These are phyloP conservation scores for Calidris pugnax DNA, from an alignment of 2,113 vertebrate genomes.

Conservation along the genomic window DNA sequence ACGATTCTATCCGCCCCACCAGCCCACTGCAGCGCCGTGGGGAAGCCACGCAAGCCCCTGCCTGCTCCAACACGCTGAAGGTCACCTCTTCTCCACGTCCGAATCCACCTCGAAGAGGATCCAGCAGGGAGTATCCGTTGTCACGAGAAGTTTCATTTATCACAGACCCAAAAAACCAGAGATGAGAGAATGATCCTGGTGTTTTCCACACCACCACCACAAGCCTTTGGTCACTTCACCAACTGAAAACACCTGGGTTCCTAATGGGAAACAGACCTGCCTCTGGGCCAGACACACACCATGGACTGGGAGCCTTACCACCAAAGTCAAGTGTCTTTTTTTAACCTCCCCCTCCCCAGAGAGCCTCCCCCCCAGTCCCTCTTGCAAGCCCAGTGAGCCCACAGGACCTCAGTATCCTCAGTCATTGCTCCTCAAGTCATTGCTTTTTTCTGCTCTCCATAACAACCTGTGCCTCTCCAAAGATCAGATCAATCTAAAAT, in stretches of 20 bases:
- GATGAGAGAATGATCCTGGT: background rate
- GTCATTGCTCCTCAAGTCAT: accelerated
- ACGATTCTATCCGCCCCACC: background rate
- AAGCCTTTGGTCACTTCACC: background rate
- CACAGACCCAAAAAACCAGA: background rate
- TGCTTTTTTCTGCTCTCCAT: background rate
- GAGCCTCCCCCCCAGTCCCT: background rate
- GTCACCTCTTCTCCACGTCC: background rate
- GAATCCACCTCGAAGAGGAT: background rate
- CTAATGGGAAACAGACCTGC: background rate
- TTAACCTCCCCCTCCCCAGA: background rate
- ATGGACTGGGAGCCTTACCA: background rate
- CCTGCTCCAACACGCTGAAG: background rate
- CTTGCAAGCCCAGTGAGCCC: background rate
- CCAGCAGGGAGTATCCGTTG: background rate
- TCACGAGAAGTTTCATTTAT: background rate
- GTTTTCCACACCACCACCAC: background rate
- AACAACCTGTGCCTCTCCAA: background rate
- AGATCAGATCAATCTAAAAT: background rate
- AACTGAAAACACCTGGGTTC: background rate
- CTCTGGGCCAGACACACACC: background rate
- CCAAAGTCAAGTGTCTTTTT: background rate
- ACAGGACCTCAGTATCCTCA: background rate
- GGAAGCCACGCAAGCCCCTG: background rate
- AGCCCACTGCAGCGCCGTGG: background rate